phyloP scores from a whole-genome alignment of 1,140 invertebrate species.

The Gonatopus flavifemur region DNA sequence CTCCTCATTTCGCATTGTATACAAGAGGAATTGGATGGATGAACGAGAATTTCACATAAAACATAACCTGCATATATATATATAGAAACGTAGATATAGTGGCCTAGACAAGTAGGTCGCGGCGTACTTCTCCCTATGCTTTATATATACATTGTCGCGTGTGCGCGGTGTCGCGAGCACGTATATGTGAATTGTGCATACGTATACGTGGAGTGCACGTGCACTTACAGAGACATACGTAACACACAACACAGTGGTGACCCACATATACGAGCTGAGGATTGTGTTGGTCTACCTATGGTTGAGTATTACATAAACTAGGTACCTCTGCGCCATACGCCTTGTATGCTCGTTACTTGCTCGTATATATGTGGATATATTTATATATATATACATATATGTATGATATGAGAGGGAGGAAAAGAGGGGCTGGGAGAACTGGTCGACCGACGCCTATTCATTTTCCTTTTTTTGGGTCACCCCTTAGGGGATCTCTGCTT shows the following conservation, averaged over 20 bases:
- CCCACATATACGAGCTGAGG: too few species aligned
- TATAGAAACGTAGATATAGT: constrained; percentile 45
- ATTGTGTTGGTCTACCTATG: constrained; percentile 19
- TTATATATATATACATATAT: too few species aligned
- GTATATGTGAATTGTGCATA: not conserved
- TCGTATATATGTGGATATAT: too few species aligned
- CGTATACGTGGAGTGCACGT: not conserved
- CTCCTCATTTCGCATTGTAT: too few species aligned
- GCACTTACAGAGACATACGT: not conserved
- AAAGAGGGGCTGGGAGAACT: constrained; percentile 7
- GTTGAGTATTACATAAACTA: constrained; percentile 39
- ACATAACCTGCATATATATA: constrained; percentile 37
- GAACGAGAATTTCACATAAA: constrained; percentile 30
- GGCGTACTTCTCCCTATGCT: constrained; percentile 43
- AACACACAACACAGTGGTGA: too few species aligned
- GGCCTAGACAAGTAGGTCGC: constrained; percentile 55
- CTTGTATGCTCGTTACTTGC: constrained; percentile 4
- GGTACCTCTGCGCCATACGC: constrained; percentile 15
- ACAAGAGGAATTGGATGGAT: too few species aligned
- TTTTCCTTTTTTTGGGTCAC: not conserved
- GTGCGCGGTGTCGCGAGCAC: constrained; percentile 1
- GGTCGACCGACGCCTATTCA: not conserved
- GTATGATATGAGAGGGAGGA: too few species aligned
- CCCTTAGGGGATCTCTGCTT: constrained; percentile 6
- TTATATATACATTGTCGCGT: too few species aligned